A percentile compares a stretch with the other conserved stretches of the same genome.
phyloP scores from a whole-genome alignment of 2,113 vertebrate species.

The Hydropotes inermis region DNA sequence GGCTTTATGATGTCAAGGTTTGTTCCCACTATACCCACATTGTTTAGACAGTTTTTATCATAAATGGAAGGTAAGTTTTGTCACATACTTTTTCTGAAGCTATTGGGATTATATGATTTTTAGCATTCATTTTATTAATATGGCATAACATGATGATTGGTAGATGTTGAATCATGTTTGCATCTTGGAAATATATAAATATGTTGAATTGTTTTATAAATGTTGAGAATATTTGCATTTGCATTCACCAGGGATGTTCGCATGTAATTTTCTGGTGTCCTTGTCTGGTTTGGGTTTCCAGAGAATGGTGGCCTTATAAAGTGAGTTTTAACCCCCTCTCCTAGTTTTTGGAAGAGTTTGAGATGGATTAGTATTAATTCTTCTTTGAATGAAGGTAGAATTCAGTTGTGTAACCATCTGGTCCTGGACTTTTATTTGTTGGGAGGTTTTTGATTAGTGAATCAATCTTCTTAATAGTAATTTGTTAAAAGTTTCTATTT shows the following conservation, averaged over 20 bases:
- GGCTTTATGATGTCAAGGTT: neutral
- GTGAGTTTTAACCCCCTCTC: neutral
- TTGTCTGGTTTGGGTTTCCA: neutral
- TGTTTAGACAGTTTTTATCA: neutral
- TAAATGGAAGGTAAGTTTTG: neutral
- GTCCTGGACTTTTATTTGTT: neutral
- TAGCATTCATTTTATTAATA: neutral
- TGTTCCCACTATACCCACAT: neutral
- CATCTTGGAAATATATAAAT: neutral
- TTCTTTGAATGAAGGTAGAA: neutral
- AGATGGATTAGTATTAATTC: neutral
- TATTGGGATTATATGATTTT: neutral
- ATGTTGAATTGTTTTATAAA: neutral
- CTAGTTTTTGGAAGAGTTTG: neutral
- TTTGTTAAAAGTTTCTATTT: neutral
- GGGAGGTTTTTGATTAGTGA: neutral
- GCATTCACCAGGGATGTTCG: neutral
- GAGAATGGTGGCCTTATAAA: neutral
- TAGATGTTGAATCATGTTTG: neutral
- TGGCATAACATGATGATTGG: neutral
- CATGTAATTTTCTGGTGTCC: neutral
- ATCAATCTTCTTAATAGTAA: neutral
- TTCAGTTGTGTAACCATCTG: neutral
- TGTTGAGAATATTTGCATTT: neutral
- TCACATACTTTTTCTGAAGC: neutral